Evolutionary conservation across 1,140 invertebrate genomes (phyloP), one percentile per base, ranked within the genome.

Genomic region (Drosophila pruinosa): DNA sequence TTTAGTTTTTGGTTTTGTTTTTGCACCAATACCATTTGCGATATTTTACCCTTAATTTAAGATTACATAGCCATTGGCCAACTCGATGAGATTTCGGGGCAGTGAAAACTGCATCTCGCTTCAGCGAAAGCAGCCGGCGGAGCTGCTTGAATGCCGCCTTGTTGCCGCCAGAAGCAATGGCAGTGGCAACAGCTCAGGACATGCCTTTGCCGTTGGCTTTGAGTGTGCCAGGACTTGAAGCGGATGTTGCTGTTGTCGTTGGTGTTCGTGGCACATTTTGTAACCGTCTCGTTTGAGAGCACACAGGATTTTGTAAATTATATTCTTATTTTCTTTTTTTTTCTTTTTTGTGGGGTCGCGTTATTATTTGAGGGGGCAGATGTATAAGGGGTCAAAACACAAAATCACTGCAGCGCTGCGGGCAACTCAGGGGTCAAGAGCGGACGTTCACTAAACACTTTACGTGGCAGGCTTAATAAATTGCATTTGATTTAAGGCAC

Each of bases 21-120:
- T 88, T 75, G 77, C 89, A 90, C 89, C 89, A 90, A 90, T 90
- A 90, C 89, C 79, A 82, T 90, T 88, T 90, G 76, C 89, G 89
- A 90, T 90, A 90, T 90, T 90, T 90, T 90, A 90, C 89, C 89
- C 89, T 90, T 90, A 90, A 83, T 82, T 88, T 76, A 82, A 90
- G 86, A 83, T 82, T 89, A 90, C 82, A 90, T 65, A 59, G 75
- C 83, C 72, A 85, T 65, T 64, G 80, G 83, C 78, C 70, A 62
- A 64, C 63, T 74, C 73, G 73, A 50, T 63, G 75, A 64, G 63
- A 58, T 26, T 54, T 69, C 78, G 39, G 57, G 7, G 21, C 74
- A 72, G 69, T 70, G 56, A 45, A 62, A 69, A 57, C 47, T 71
- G 72, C 70, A 41, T 59, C 50, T 34, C 34, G 48, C 39, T 61